Percentiles rank a stretch among this genome's conserved stretches.
Evolutionary conservation across 2,797 vertebrate genomes (phyloP).

Genomic region (Rhinoraja longicauda): DNA sequence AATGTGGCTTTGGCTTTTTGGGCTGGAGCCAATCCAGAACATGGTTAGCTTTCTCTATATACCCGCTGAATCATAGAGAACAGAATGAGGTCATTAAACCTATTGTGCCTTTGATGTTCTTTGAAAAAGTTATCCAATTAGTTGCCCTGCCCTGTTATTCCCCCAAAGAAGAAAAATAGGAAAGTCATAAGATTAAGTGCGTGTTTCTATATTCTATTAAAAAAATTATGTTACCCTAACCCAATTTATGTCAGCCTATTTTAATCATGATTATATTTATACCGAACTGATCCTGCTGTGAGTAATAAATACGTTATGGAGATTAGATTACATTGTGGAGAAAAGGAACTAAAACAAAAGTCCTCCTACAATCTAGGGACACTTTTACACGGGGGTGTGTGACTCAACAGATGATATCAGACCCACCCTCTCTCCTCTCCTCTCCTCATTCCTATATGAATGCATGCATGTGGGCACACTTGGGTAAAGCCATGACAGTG

Average conservation of each 20-base stretch:
- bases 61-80: background rate
- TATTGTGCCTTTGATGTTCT: background rate
- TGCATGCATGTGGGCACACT: background rate
- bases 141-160: background rate
- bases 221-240: background rate
- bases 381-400: background rate
- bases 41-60: background rate
- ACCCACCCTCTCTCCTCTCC: too few relatives aligned
- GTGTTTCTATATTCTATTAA: background rate
- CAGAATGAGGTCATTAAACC: background rate
- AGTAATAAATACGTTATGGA: background rate
- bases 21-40: background rate
- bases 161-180: too few relatives aligned
- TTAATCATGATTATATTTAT: background rate
- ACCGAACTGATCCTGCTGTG: background rate
- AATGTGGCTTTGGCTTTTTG: background rate
- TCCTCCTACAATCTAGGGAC: background rate
- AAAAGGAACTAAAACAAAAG: background rate
- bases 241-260: background rate
- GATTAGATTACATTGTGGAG: background rate
- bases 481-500: background rate
- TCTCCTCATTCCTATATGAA: background rate
- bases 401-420: background rate
- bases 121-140: background rate
- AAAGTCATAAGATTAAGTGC: background rate